These are phyloP conservation scores for Mus musculus DNA, from an alignment of 2,113 vertebrate genomes.

Conservation along the genomic window DNA sequence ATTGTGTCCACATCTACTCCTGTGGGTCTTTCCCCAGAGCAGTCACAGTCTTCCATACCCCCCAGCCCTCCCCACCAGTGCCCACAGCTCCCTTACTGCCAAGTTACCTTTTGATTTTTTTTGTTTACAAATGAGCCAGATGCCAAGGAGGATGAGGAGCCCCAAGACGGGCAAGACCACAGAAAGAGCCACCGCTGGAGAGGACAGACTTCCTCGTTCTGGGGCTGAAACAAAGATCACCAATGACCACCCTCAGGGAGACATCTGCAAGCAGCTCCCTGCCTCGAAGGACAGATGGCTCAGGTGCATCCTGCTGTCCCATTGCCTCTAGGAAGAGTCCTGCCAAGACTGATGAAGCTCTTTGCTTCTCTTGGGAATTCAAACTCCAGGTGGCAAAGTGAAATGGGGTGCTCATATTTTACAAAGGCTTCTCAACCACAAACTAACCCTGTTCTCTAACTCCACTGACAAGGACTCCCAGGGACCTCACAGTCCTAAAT, in stretches of 20 bases:
- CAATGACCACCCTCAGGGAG: background rate
- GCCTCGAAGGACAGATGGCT: background rate
- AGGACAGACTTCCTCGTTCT: slow-evolving; percentile 9
- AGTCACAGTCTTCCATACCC: background rate
- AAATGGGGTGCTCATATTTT: background rate
- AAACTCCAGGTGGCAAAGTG: background rate
- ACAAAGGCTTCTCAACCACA: background rate
- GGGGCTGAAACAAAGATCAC: slow-evolving; percentile 72
- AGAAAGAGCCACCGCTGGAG: slow-evolving; percentile 66
- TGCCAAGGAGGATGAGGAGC: slow-evolving; percentile 50
- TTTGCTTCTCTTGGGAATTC: slow-evolving; percentile 6
- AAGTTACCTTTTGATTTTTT: slow-evolving; percentile 77
- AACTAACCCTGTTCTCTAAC: background rate
- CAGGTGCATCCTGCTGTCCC: background rate
- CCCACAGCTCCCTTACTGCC: background rate
- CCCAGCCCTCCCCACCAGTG: background rate
- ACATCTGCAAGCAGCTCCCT: background rate
- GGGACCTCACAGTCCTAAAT: background rate
- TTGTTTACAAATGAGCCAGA: slow-evolving; percentile 76
- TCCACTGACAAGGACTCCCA: background rate
- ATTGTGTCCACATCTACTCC: background rate
- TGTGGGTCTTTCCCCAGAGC: background rate
- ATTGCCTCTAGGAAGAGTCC: background rate
- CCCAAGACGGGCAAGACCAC: slow-evolving; percentile 58
- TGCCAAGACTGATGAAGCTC: background rate